Evolutionary conservation across 2,113 vertebrate genomes (phyloP).

Genomic region (Centropristis striata): DNA sequence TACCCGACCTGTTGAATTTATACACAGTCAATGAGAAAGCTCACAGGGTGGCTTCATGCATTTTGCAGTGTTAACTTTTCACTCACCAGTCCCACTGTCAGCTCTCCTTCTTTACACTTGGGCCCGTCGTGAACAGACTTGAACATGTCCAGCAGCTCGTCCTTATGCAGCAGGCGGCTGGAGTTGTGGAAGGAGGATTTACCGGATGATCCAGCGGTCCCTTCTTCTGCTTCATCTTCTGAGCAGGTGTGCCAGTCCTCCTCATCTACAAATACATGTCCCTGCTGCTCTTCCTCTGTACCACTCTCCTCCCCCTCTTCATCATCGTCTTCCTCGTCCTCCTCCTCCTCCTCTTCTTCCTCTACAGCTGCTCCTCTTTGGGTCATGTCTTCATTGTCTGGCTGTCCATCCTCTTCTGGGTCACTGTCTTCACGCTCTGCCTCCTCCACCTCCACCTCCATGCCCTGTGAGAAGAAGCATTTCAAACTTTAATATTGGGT

Average conservation of each 20-base stretch:
- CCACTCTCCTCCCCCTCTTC: conserved; percentile 16
- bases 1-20: conserved; percentile 91
- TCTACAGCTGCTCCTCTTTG: conserved; percentile 23
- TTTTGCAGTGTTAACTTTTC: neutral
- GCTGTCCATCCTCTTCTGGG: conserved; percentile 54
- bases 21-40: neutral
- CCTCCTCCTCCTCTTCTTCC: neutral
- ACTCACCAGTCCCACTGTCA: conserved; percentile 97
- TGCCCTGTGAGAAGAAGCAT: conserved; percentile 77
- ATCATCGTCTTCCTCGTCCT: neutral
- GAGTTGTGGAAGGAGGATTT: conserved; percentile 82
- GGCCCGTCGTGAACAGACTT: conserved; percentile 86
- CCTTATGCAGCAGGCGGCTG: conserved; percentile 89
- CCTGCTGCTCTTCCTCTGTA: conserved; percentile 65
- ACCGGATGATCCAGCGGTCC: conserved; percentile 21
- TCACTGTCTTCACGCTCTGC: conserved; percentile 75
- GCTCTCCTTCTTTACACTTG: conserved; percentile 88
- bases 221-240: conserved; percentile 82
- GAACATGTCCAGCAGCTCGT: conserved; percentile 91
- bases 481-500: neutral
- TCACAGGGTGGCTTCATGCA: too few species aligned
- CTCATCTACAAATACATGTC: conserved; percentile 82
- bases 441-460: conserved; percentile 59
- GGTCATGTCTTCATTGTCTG: conserved; percentile 45
- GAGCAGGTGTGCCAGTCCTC: conserved; percentile 94